Base-by-base conservation (phyloP, 1,140 invertebrate genomes). In the Anastatus disparis region DNA sequence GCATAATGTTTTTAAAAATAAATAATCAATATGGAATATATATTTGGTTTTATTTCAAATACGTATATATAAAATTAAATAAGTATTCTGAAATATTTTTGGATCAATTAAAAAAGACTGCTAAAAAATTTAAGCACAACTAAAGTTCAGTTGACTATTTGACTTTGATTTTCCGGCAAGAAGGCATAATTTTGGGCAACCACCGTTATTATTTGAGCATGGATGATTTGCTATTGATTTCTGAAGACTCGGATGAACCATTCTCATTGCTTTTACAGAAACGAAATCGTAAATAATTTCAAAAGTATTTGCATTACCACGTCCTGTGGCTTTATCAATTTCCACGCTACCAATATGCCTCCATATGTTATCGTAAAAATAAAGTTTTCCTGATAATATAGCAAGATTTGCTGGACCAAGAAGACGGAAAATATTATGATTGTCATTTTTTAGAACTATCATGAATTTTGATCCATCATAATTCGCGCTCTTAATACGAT, bases 351-450 rank as follows among this genome's bases (percentile, higher is more conserved):
- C n/a, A 2, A 67, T 24, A 9, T 17, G 40, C 2, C 20, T 31
- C 9, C 4, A 58, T 3, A 55, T 24, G 1, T 67, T 53, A 27
- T 67, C 66, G 31, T 59, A 59, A 17, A 68, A 50, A 31, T 40
- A 68, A 1, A 59, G 20, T 17, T 22, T 8, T 4, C 44, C 46
- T 3, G 26, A 8, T 1, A 35, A 40, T 13, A 26, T 50, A 17
- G 42, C 42, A 3, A 59, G 22, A 2, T 38, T 27, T 0, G 66
- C 20, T 7, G 44, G 22, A 0, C 42, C 55, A 0, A 59, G 29
- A 1, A 59, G n/a, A 7, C 22, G 46, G 53, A 22, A 68, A 1
- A 26, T 1, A 7, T 50, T 27, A 15, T 44, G 42, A 1, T 0
- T 10, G 13, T 59, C 66, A 26, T 50, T 68, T n/a, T 26, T 52